These are phyloP conservation scores for Caradrina clavipalpis DNA, from an alignment of 2,888 invertebrate species.

Conservation along the genomic window DNA sequence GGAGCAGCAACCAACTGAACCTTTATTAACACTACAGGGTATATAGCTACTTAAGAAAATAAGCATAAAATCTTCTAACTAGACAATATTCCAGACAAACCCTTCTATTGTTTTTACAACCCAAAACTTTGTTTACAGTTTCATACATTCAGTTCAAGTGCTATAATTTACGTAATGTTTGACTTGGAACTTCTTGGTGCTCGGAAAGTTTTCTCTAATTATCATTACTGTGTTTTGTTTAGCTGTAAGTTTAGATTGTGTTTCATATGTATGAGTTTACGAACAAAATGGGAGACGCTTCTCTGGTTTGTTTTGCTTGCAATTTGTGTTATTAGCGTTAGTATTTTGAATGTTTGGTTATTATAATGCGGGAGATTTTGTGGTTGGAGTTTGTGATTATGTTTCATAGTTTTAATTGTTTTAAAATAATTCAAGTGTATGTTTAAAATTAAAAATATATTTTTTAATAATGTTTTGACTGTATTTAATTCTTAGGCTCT, in stretches of 20 bases:
- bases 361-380: neutral
- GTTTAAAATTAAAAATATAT: too few relatives aligned
- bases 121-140: constrained; percentile 38
- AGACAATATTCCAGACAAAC: constrained; percentile 1
- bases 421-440: too few relatives aligned
- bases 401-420: too few relatives aligned
- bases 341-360: neutral
- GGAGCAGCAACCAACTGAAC: too few relatives aligned
- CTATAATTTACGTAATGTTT: constrained; percentile 61
- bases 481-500: too few relatives aligned
- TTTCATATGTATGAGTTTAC: constrained; percentile 48
- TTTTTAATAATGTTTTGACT: too few relatives aligned
- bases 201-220: constrained; percentile 53
- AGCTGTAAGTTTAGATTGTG: constrained; percentile 29
- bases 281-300: constrained; percentile 19
- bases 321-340: constrained; percentile 6
- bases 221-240: constrained; percentile 57
- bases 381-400: too few relatives aligned
- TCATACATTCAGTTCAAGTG: constrained; percentile 54
- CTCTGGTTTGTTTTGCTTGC: constrained; percentile 31
- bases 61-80: neutral
- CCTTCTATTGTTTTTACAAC: constrained; percentile 22
- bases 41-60: too few relatives aligned
- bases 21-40: too few relatives aligned
- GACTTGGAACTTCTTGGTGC: constrained; percentile 35